Conservation (phyloP, 2,888 invertebrate genomes). For the Eudasyphora cyanicolor region DNA sequence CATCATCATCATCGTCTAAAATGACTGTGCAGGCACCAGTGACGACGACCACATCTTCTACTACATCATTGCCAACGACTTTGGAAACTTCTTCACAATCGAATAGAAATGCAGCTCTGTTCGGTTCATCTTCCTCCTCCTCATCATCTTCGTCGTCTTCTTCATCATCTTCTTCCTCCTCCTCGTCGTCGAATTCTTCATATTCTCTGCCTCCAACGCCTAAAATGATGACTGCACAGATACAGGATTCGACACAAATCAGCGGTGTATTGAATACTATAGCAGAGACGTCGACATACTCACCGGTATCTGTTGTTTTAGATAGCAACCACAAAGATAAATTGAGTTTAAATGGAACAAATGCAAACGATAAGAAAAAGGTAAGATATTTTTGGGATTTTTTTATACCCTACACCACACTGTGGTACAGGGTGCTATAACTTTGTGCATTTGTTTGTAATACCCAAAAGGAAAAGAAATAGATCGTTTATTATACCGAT, state of each 20-base stretch:
- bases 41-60: conserved; percentile 32
- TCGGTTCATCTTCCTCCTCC: conserved; percentile 58
- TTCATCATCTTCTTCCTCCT: conserved; percentile 68
- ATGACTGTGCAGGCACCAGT: not conserved
- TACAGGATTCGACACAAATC: conserved; percentile 40
- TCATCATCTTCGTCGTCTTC: conserved; percentile 62
- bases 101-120: conserved; percentile 45
- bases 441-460: too few relatives aligned
- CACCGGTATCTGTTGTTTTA: not conserved
- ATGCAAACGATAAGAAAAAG: conserved; percentile 53
- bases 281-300: conserved; percentile 23
- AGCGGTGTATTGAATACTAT: conserved; percentile 19
- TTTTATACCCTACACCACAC: too few relatives aligned
- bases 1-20: conserved; percentile 7
- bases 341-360: conserved; percentile 18
- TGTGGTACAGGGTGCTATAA: too few relatives aligned
- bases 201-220: conserved; percentile 76
- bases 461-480: too few relatives aligned
- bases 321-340: conserved; percentile 48
- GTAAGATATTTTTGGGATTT: conserved; percentile 29
- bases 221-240: conserved; percentile 61
- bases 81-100: conserved; percentile 43
- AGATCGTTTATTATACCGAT: too few relatives aligned
- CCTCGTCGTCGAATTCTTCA: conserved; percentile 76
- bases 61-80: not conserved